phyloP scores from a whole-genome alignment of 2,113 vertebrate species.

The Mustela nigripes region DNA sequence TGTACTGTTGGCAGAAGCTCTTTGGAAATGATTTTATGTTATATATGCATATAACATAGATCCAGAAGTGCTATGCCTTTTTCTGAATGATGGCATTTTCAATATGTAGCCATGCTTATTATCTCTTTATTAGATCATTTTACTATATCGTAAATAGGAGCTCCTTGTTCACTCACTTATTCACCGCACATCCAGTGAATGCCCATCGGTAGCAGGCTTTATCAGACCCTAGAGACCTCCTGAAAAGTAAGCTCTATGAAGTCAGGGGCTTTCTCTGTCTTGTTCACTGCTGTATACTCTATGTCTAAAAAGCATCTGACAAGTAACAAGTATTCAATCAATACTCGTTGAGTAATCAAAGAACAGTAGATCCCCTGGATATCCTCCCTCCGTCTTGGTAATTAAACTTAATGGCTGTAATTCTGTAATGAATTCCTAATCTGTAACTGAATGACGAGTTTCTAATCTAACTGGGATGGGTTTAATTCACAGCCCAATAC shows the following conservation, averaged over 20 bases:
- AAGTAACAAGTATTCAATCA: not conserved
- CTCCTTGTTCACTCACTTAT: not conserved
- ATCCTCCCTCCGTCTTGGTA: not conserved
- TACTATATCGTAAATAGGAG: not conserved
- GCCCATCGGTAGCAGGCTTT: not conserved
- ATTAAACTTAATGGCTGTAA: not conserved
- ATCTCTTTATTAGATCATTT: slow-evolving; percentile 28
- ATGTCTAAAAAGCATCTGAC: not conserved
- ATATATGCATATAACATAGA: not conserved
- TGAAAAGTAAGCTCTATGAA: not conserved
- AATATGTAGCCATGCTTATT: not conserved
- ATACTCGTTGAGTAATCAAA: not conserved
- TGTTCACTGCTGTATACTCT: not conserved
- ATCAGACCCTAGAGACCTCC: not conserved
- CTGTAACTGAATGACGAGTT: slow-evolving; percentile 20
- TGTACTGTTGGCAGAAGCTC: not conserved
- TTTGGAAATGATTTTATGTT: not conserved
- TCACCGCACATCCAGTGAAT: not conserved
- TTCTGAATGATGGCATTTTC: not conserved
- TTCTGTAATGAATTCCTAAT: slow-evolving; percentile 42
- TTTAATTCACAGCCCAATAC: not conserved
- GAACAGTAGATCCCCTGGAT: not conserved
- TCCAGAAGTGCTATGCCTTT: not conserved
- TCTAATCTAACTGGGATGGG: slow-evolving; percentile 37
- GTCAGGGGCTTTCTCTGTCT: not conserved